A percentile compares a stretch with the other conserved stretches of the same genome.
Evolutionary conservation across 2,888 invertebrate species (phyloP).

Genomic region (Salpingus planirostris): DNA sequence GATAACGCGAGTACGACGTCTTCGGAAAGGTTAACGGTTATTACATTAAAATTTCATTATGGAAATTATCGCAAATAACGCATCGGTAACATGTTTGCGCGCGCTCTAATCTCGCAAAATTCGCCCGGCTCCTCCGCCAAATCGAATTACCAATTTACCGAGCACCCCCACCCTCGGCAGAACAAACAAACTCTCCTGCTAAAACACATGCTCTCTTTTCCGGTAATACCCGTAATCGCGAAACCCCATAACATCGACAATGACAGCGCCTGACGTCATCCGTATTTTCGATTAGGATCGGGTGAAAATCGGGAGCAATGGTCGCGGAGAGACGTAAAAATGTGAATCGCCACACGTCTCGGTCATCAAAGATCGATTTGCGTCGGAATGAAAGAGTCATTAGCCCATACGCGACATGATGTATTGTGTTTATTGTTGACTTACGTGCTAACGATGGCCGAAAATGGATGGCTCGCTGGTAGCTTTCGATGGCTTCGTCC

Average conservation of each 20-base stretch:
- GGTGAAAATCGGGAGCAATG: conserved; percentile 2
- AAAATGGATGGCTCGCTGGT: conserved; percentile 85
- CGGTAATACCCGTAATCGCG: no score
- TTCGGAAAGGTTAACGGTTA: conserved; percentile 15
- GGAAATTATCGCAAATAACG: conserved; percentile 14
- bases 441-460: conserved; percentile 89
- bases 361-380: conserved; percentile 21
- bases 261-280: no score
- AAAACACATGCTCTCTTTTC: no score
- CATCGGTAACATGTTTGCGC: conserved; percentile 6
- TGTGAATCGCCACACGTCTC: conserved; percentile 8
- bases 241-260: no score
- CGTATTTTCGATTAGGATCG: no score
- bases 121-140: no score
- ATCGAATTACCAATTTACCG: no score
- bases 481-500: conserved; percentile 83
- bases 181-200: no score
- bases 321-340: conserved; percentile 4
- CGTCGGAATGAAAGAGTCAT: conserved; percentile 15
- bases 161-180: no score
- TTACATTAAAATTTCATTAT: conserved; percentile 18
- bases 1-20: conserved; percentile 13
- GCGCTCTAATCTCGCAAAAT: no score
- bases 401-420: conserved; percentile 14
- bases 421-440: conserved; percentile 38